Base-by-base conservation (phyloP, 2,113 vertebrate species). In the Rousettus leschenaultii region DNA sequence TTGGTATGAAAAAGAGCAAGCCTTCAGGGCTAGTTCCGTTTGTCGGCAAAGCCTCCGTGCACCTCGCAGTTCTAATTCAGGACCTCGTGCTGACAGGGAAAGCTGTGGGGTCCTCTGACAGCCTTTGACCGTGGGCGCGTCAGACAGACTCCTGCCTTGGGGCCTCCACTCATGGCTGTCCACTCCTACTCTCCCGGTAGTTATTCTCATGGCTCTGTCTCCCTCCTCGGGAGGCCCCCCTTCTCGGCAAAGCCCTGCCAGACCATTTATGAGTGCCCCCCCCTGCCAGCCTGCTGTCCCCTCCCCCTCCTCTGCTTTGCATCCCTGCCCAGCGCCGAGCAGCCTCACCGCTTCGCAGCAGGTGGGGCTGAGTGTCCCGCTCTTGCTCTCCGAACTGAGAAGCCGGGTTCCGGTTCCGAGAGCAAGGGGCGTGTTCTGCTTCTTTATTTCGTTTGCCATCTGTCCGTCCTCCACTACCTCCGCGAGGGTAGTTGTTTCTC, bases 331-430 rank as follows among this genome's bases (percentile, higher is more conserved):
- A 43, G 15, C 8, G 2, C 7, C 10, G 51, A 4, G 2, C 3
- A 1, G 6, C 6, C 3, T 24, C 24, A 3, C 22, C 13, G 2
- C 26, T 5, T 14, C 7, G 21, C 40, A 15, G 3, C 0, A 5
- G 22, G 21, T 7, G 0, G 38, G 26, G 48, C 48, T 51, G 16
- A 28, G 5, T 0, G 12, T 2, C 8, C 35, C 21, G 40, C n/a
- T 26, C 74, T n/a, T 2, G 4, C 35, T 74, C 10, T 74, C 51
- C 5, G 21, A 28, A 45, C 73, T 33, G 40, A 51, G 55, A 63
- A 82, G 21, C n/a, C 2, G 30, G 11, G 28, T 51, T 77, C 74
- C 2, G 33, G 14, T 77, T 55, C 16, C 19, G 40, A 45, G 12
- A 71, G 7, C 38, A 13, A 74, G 45, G 30, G 26, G 16, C 6